These are phyloP conservation scores for Tenthredo amoena DNA, from an alignment of 2,888 invertebrate species.

Conservation along the genomic window DNA sequence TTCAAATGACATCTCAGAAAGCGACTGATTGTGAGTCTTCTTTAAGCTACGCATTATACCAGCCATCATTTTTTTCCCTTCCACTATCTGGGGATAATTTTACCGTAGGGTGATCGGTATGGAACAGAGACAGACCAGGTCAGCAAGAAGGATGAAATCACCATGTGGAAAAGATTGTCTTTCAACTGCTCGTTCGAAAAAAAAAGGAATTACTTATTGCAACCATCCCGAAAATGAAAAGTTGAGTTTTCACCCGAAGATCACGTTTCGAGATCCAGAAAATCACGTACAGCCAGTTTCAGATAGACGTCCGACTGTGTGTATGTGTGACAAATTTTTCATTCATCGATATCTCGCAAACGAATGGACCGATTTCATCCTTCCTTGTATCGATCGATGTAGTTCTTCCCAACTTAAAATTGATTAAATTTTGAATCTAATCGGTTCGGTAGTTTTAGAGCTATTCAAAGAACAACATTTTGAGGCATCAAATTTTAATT, in stretches of 20 bases:
- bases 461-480: background rate
- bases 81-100: background rate
- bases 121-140: background rate
- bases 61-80: background rate
- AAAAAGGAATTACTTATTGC: background rate
- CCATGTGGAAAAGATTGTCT: background rate
- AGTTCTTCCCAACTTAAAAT: background rate
- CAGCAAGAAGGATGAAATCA: background rate
- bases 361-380: background rate
- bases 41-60: background rate
- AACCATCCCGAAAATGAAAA: background rate
- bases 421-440: background rate
- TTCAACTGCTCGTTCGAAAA: background rate
- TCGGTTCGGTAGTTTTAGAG: background rate
- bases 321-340: background rate
- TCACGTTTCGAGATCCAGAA: background rate
- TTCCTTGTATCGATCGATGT: background rate
- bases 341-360: background rate
- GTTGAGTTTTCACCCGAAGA: background rate
- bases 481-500: background rate
- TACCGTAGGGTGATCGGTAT: background rate
- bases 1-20: constrained; percentile 9
- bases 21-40: background rate
- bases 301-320: background rate
- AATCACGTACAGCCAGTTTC: background rate